Evolutionary conservation across 2,797 vertebrate species (phyloP), one percentile per base, ranked within the genome.

Genomic region (Mareca penelope): DNA sequence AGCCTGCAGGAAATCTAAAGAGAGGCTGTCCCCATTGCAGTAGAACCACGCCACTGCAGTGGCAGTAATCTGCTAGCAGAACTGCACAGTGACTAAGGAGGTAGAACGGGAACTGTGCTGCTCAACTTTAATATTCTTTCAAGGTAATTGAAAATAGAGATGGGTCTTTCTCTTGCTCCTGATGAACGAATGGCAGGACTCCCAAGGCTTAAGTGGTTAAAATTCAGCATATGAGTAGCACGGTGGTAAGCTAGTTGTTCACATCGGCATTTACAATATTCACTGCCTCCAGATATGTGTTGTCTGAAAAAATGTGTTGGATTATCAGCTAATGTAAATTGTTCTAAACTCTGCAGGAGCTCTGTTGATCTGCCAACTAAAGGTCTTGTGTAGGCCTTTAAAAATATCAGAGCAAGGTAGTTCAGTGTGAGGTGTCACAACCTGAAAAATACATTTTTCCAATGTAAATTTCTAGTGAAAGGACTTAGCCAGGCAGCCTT

Each of bases 401-500:
- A 63, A 35, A 88, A 28, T 59, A 89, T 26, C 89, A 67, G 77
- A 59, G 52, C 8, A 44, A 65, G 37, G 60, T 76, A 68, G 44
- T 85, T 82, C 28, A 82, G 31, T 75, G 17, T 78, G 72, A 65
- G 21, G 31, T 76, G 60, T 68, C 53, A 52, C 29, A 92, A 52
- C 23, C 72, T 72, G 50, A 76, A 88, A 92, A 94, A 40, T 15
- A 29, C 3, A 26, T 71, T 86, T 80, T 78, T 95, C 68, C 53
- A 65, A 28, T 78, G 83, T 84, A 95, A 94, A 76, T 85, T 89
- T 91, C 80, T 86, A 56, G 71, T 12, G 15, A 73, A 73, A 80
- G 85, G 82, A 24, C 2, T 1, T 81, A 56, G 39, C 56, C 67
- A 81, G 68, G 67, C 60, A 78, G 37, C 44, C 84, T 76, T 68